phyloP scores from a whole-genome alignment of 2,888 invertebrate species.

The Agrilus cyanescens region DNA sequence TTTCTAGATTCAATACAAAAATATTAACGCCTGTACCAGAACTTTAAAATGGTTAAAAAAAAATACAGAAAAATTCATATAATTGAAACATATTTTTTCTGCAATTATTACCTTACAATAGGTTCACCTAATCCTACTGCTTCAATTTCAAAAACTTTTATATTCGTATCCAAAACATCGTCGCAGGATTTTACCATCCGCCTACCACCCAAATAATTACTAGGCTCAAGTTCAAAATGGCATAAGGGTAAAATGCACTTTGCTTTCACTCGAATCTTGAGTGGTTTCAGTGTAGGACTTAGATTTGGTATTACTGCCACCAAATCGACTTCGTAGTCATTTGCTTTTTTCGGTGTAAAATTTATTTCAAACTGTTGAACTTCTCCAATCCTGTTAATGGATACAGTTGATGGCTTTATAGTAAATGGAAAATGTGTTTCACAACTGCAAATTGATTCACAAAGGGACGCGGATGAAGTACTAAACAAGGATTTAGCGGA shows the following conservation, averaged over 20 bases:
- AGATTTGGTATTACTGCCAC: slow-evolving; percentile 44
- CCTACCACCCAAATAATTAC: slow-evolving; percentile 46
- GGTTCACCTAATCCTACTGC: slow-evolving; percentile 46
- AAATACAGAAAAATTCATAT: no score
- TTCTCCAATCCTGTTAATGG: slow-evolving; percentile 27
- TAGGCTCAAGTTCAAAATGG: slow-evolving; percentile 57
- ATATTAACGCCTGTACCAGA: no score
- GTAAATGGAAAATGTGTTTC: slow-evolving; percentile 37
- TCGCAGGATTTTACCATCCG: slow-evolving; percentile 36
- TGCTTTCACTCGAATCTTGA: slow-evolving; percentile 37
- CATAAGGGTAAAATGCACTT: slow-evolving; percentile 55
- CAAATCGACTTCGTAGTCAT: slow-evolving; percentile 41
- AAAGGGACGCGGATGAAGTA: slow-evolving; percentile 7
- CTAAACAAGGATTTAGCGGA: slow-evolving; percentile 17
- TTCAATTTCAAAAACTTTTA: slow-evolving; percentile 50
- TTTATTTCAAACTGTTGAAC: slow-evolving; percentile 36
- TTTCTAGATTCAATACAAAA: no score
- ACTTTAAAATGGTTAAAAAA: no score
- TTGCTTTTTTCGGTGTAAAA: slow-evolving; percentile 46
- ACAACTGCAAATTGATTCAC: slow-evolving; percentile 10
- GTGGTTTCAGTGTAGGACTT: slow-evolving; percentile 29
- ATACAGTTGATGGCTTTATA: slow-evolving; percentile 38
- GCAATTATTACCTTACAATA: slow-evolving; percentile 17
- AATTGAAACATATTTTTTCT: no score
- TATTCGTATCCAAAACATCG: slow-evolving; percentile 31